phyloP scores from a whole-genome alignment of 2,113 vertebrate genomes.

The Melanerpes aurifrons region DNA sequence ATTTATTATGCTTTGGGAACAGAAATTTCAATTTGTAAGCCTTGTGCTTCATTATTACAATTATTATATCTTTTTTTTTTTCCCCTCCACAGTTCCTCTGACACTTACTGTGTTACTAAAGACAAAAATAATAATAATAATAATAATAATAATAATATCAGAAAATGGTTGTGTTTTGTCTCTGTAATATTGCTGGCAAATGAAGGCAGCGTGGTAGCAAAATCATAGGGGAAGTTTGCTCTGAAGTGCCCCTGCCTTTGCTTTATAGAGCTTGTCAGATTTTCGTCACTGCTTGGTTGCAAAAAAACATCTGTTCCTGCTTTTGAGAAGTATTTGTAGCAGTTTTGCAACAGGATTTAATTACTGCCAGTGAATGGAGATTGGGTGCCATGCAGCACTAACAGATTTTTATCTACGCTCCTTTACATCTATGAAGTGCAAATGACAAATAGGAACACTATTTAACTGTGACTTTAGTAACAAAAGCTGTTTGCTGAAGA shows the following conservation, averaged over 20 bases:
- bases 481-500: slow-evolving; percentile 36
- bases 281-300: slow-evolving; percentile 62
- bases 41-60: slow-evolving; percentile 16
- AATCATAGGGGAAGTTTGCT: slow-evolving; percentile 14
- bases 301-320: slow-evolving; percentile 79
- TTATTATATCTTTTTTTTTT: slow-evolving; percentile 5
- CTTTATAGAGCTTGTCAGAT: slow-evolving; percentile 71
- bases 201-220: slow-evolving; percentile 1
- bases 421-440: slow-evolving; percentile 75
- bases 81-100: not conserved
- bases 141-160: not conserved
- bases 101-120: slow-evolving; percentile 12
- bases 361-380: slow-evolving; percentile 78
- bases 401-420: slow-evolving; percentile 74
- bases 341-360: slow-evolving; percentile 81
- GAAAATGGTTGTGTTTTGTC: slow-evolving; percentile 13
- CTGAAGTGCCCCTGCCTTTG: slow-evolving; percentile 51
- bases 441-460: slow-evolving; percentile 70
- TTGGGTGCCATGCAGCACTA: slow-evolving; percentile 74
- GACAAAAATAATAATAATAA: too few species aligned
- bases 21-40: slow-evolving; percentile 48
- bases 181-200: slow-evolving; percentile 41
- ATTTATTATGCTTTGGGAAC: slow-evolving; percentile 52
- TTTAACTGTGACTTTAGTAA: slow-evolving; percentile 39
- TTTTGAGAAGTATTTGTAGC: slow-evolving; percentile 79